phyloP scores from a whole-genome alignment of 2,113 vertebrate genomes.

The Polypterus bichir region DNA sequence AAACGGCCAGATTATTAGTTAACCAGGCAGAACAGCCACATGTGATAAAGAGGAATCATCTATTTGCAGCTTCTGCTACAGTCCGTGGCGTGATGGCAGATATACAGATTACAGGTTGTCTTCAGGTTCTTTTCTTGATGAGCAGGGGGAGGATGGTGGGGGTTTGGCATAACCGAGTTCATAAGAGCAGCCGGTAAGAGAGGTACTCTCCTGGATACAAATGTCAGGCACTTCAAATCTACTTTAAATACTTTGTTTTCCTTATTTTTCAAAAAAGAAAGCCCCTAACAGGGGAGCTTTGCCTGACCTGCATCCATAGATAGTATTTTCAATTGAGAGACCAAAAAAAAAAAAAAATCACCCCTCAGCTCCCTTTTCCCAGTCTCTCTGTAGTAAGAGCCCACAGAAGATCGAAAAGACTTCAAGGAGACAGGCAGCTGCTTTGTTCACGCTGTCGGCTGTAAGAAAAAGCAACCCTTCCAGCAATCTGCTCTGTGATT shows the following conservation, averaged over 20 bases:
- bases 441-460: slow-evolving; percentile 40
- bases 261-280: slow-evolving; percentile 1
- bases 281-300: slow-evolving; percentile 8
- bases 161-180: too few species aligned
- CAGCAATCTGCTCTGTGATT: slow-evolving; percentile 36
- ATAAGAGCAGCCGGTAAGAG: too few species aligned
- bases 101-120: too few species aligned
- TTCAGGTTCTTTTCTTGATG: too few species aligned
- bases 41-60: too few species aligned
- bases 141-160: too few species aligned
- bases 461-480: slow-evolving; percentile 35
- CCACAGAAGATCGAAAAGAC: slow-evolving; percentile 44
- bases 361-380: slow-evolving; percentile 32
- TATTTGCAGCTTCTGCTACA: too few species aligned
- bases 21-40: too few species aligned
- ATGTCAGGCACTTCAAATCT: slow-evolving; percentile 8
- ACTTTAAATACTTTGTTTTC: slow-evolving; percentile 6
- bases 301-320: slow-evolving; percentile 26
- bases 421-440: slow-evolving; percentile 28
- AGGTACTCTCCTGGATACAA: not conserved
- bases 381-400: slow-evolving; percentile 37
- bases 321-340: slow-evolving; percentile 21
- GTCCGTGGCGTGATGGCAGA: too few species aligned
- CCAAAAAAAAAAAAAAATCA: slow-evolving; percentile 16
- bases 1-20: too few species aligned